Evolutionary conservation across 1,140 invertebrate species (phyloP), one percentile per base, ranked within the genome.

Genomic region (Tetramorium alpestre): DNA sequence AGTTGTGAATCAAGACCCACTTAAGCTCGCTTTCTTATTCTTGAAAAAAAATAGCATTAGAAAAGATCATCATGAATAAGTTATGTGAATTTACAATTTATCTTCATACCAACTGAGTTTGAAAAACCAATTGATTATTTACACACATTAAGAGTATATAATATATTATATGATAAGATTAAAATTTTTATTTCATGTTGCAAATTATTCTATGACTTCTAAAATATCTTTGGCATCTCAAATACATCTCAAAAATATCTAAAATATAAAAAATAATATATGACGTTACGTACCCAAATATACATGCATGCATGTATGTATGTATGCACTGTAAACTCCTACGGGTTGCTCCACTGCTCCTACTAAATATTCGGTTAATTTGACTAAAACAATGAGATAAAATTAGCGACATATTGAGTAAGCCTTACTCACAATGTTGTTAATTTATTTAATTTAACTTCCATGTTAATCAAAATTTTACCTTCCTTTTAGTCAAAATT

Each of bases 11-110:
- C n/a, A 33, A n/a, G 25, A 44, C 33, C 54, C 25, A n/a, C 28
- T 18, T 56, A 41, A 70, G 38, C 16, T 75, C 28, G 49, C 22
- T 86, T 75, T 47, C 28, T 82, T 25, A n/a, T 51, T 18, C 44
- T 18, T 44, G 51, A 77, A 87, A 70, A 33, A 33, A 88, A 70
- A 85, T 49, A 28, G 38, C 58, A 60, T 38, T 54, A 47, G n/a
- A 10, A 11, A 38, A 69, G 41, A 67, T 69, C 33, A 22, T 86
- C 56, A 47, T 18, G 41, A 38, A 86, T 80, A 56, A 51, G 18
- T 77, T 67, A 80, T 65, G 67, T 84, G 49, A 86, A 75, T 65
- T 49, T 33, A 18, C 51, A 51, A 69, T 86, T 86, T 88, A n/a
- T 78, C n/a, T 5, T n/a, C 6, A 28, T 60, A 62, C 16, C 16